Base-by-base conservation (phyloP, 2,888 invertebrate species). In the Strigamia crassipes region DNA sequence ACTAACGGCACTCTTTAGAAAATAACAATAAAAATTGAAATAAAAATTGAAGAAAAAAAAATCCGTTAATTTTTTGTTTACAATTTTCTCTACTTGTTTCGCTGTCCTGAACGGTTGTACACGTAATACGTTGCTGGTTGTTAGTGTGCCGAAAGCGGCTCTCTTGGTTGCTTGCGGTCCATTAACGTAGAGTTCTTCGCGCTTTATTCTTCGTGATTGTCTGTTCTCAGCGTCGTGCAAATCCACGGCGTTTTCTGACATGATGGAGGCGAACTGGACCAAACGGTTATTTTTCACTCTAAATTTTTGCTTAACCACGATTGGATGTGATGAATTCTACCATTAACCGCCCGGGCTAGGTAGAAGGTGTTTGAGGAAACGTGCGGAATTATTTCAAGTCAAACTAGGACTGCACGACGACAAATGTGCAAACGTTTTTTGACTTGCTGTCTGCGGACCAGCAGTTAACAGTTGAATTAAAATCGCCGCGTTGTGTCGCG, bases 141-240 rank as follows among this genome's bases (percentile, higher is more conserved):
- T n/a, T n/a, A 87, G 86, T n/a, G 85, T 85, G 31, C 86, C 86
- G 4, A 87, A 84, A n/a, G 86, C 87, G 46, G 86, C 85, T 82
- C 87, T 83, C 83, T 86, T 87, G 31, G 84, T 84, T 34, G 83
- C 84, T 27, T 82, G 81, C 6, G 82, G 61, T 78, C 81, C 21
- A 18, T 27, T 38, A 8, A 21, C 15, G 12, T 13, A 1, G 3
- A 34, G 23, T 12, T 80, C 51, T 18, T 51, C 80, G 41, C 27
- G 21, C 31, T 80, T 51, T 42, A n/a, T 51, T 46, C 56, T 10
- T 46, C 56, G 38, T 38, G 38, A 9, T 1, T 78, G 31, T 51
- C 46, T 46, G 80, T 80, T 80, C 18, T 80, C 79, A 1, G n/a
- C 31, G 56, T 80, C 38, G 41, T 41, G 78, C 41, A 78, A 21